These are phyloP conservation scores for Colius striatus DNA, from an alignment of 2,113 vertebrate species.

Conservation along the genomic window DNA sequence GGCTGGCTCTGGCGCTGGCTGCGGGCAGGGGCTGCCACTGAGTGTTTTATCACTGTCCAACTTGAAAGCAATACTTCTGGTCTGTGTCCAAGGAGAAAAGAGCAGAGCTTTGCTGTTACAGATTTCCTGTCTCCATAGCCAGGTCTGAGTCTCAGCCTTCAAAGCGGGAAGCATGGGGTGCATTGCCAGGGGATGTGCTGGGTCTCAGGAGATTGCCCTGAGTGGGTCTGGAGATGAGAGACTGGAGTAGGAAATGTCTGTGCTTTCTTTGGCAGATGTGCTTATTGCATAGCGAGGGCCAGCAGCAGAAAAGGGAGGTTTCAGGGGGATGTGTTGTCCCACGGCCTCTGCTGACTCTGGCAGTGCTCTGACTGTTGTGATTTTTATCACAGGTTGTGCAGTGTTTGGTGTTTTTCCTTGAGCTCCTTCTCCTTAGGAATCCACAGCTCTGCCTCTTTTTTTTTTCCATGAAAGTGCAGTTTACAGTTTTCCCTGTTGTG, in stretches of 20 bases:
- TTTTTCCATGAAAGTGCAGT: background rate
- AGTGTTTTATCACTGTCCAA: conserved; percentile 38
- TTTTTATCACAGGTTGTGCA: background rate
- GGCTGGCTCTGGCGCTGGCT: background rate
- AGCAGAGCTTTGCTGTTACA: conserved; percentile 2
- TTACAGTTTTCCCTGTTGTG: background rate
- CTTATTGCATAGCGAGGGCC: background rate
- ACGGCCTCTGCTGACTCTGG: background rate
- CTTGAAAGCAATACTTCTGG: conserved; percentile 24
- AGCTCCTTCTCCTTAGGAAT: background rate
- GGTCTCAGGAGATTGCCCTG: background rate
- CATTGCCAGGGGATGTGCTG: background rate
- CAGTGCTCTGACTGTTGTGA: background rate
- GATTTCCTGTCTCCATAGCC: background rate
- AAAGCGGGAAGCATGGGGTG: accelerated
- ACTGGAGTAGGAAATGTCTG: background rate
- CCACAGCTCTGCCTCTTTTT: background rate
- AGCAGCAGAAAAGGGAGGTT: background rate
- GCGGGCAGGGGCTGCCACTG: conserved; percentile 21
- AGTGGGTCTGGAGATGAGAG: background rate
- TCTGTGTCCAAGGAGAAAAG: conserved; percentile 7
- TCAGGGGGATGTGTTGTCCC: background rate
- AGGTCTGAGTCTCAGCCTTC: background rate
- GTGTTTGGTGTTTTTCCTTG: background rate
- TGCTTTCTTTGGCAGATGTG: background rate